A percentile compares a stretch with the other conserved stretches of the same genome.
Conservation (phyloP, 2,797 vertebrate genomes). For the Enoplosus armatus region DNA sequence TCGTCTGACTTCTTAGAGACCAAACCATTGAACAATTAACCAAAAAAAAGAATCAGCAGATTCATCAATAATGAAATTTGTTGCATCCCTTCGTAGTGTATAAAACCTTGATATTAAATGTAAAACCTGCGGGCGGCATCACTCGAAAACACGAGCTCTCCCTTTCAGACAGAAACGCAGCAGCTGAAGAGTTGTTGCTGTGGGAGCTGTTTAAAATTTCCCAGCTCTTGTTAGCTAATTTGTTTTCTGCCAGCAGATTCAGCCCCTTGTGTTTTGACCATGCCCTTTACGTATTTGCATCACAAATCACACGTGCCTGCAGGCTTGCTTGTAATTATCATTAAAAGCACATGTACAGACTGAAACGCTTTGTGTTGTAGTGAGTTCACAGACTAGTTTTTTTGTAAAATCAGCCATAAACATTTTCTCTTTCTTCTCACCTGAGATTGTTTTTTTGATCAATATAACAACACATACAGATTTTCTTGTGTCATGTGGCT, state of each 20-base stretch:
- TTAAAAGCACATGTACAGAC: conserved; percentile 18
- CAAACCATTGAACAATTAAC: neutral
- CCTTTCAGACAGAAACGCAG: neutral
- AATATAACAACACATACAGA: too few relatives aligned
- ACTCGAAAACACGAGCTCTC: neutral
- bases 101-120: neutral
- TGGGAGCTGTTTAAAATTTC: neutral
- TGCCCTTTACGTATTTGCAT: conserved; percentile 56
- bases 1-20: neutral
- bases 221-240: neutral
- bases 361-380: neutral
- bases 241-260: conserved; percentile 22
- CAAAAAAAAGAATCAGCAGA: neutral
- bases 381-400: conserved; percentile 14
- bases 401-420: neutral
- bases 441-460: neutral
- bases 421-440: neutral
- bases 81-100: neutral
- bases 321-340: conserved; percentile 30
- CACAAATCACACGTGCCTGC: conserved; percentile 43
- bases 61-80: neutral
- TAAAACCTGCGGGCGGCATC: neutral
- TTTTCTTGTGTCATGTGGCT: neutral
- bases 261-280: conserved; percentile 23
- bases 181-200: neutral